Evolutionary conservation across 1,140 invertebrate species (phyloP).

Genomic region (Bombus confusus): DNA sequence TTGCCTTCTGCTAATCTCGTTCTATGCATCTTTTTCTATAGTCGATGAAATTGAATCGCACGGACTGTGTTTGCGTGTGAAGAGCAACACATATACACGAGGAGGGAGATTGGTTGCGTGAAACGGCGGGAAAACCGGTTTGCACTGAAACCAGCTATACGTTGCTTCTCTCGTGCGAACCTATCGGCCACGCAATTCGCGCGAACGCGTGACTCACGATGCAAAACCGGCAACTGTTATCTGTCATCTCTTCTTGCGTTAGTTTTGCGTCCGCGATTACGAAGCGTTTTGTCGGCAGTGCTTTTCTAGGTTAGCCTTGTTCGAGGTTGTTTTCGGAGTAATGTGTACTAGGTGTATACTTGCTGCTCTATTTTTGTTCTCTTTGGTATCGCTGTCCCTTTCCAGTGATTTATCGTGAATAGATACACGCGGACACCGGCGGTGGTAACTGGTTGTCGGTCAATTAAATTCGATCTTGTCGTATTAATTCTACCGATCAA

Average conservation of each 20-base stretch:
- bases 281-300: neutral
- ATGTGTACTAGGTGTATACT: neutral
- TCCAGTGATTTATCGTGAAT: neutral
- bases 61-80: neutral
- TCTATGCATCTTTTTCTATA: too few species aligned
- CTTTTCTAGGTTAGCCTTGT: neutral
- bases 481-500: conserved; percentile 10
- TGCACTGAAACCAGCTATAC: neutral
- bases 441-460: too few species aligned
- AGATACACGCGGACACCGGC: neutral
- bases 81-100: too few species aligned
- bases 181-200: conserved; percentile 24
- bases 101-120: neutral
- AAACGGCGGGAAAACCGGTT: conserved; percentile 29
- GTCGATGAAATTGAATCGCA: neutral
- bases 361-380: too few species aligned
- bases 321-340: neutral
- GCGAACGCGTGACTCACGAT: conserved; percentile 22
- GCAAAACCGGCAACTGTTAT: neutral
- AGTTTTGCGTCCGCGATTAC: neutral
- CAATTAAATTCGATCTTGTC: neutral
- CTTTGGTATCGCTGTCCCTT: neutral
- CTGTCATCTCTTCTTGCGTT: conserved; percentile 8
- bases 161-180: conserved; percentile 10
- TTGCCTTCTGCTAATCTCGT: neutral